Percentiles rank a stretch among this genome's conserved stretches.
These are phyloP conservation scores for Masticophis lateralis DNA, from an alignment of 2,797 vertebrate genomes.

Conservation along the genomic window DNA sequence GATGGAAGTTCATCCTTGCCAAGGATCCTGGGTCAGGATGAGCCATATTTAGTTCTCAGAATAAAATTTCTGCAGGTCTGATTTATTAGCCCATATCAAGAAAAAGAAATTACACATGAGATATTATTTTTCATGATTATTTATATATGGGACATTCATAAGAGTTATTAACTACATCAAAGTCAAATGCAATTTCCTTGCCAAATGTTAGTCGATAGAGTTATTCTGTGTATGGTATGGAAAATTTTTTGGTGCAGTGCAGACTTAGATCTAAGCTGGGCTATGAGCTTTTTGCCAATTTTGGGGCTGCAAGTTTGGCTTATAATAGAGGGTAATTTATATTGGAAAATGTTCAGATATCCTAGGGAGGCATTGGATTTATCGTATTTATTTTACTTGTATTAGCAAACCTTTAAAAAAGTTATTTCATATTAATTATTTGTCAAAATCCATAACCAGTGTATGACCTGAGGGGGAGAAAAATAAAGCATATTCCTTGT, in stretches of 20 bases:
- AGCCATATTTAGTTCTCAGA: background rate
- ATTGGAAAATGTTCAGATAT: background rate
- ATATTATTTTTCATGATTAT: background rate
- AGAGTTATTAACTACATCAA: background rate
- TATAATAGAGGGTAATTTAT: background rate
- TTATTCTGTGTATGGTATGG: background rate
- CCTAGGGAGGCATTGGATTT: background rate
- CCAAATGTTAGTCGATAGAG: background rate
- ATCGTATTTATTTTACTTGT: background rate
- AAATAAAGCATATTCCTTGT: background rate
- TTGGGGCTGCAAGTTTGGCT: background rate
- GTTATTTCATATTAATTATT: background rate
- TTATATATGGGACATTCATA: background rate
- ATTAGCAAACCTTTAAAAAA: background rate
- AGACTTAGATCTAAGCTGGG: background rate
- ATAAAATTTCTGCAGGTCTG: background rate
- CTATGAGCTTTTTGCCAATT: background rate
- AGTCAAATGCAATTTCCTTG: background rate
- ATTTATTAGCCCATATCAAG: background rate
- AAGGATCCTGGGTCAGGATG: background rate
- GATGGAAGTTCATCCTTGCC: background rate
- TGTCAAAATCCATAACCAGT: background rate
- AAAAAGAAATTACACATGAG: background rate
- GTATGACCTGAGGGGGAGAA: background rate
- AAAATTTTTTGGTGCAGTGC: background rate